Evolutionary conservation across 2,888 invertebrate genomes (phyloP).

Genomic region (Meteorus cinctellus): DNA sequence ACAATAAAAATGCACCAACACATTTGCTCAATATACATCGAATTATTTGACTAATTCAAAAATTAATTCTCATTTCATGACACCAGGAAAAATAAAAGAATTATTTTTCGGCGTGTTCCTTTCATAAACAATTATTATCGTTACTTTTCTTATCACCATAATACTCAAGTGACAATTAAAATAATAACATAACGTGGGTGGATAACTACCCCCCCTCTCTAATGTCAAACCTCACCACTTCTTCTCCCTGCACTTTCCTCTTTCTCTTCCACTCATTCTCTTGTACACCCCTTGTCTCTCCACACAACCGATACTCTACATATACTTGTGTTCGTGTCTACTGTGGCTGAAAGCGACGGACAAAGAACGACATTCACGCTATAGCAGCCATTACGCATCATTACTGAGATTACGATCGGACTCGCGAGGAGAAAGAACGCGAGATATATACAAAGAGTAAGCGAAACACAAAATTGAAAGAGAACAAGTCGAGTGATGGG

Average conservation of each 20-base stretch:
- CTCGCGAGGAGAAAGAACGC: constrained; percentile 56
- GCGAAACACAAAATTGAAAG: constrained; percentile 42
- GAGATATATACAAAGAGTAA: not conserved
- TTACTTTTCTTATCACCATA: constrained; percentile 23
- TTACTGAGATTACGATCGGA: constrained; percentile 73
- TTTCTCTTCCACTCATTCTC: not conserved
- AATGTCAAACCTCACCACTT: constrained; percentile 10
- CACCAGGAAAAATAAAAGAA: too few relatives aligned
- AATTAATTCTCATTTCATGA: too few relatives aligned
- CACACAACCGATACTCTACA: not conserved
- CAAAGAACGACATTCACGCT: constrained; percentile 72
- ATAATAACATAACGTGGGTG: constrained; percentile 27
- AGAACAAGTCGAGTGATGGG: constrained; percentile 30
- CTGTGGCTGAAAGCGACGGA: constrained; percentile 57
- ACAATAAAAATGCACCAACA: too few relatives aligned
- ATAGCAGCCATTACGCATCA: constrained; percentile 72
- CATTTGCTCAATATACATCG: not conserved
- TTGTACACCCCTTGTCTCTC: not conserved
- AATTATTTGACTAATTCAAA: too few relatives aligned
- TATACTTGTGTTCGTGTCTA: constrained; percentile 44
- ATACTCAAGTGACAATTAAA: constrained; percentile 3
- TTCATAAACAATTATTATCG: too few relatives aligned
- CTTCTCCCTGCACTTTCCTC: constrained; percentile 7
- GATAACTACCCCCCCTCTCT: constrained; percentile 44
- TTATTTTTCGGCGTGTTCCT: too few relatives aligned